Evolutionary conservation across 2,113 vertebrate species (phyloP).

Genomic region (Thamnophis sirtalis): DNA sequence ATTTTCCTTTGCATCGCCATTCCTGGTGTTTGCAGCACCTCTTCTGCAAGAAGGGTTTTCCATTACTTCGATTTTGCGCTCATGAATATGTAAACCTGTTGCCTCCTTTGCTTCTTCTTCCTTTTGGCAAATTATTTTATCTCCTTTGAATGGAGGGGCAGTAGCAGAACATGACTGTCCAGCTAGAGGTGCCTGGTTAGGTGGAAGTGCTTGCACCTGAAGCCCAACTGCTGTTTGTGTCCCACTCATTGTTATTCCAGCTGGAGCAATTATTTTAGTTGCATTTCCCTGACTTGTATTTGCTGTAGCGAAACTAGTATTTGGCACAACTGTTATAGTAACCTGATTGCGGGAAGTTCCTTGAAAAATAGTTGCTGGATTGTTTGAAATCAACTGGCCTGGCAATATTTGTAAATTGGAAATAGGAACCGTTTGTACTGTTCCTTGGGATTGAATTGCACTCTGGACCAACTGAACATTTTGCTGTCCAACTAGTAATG

Average conservation of each 20-base stretch:
- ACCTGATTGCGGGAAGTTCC: constrained; percentile 90
- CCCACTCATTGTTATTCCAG: constrained; percentile 75
- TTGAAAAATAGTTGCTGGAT: constrained; percentile 90
- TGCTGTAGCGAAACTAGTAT: constrained; percentile 90
- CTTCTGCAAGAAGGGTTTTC: constrained; percentile 92
- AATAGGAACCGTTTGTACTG: constrained; percentile 91
- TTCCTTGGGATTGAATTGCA: constrained; percentile 79
- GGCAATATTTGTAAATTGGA: constrained; percentile 86
- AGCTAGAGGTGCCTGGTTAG: constrained; percentile 75
- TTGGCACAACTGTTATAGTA: constrained; percentile 98
- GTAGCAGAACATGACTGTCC: constrained; percentile 78
- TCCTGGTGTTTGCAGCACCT: constrained; percentile 86
- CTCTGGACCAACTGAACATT: constrained; percentile 93
- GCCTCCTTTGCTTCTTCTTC: constrained; percentile 99
- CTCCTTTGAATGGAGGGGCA: constrained; percentile 89
- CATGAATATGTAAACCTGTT: constrained; percentile 95
- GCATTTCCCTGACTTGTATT: constrained; percentile 87
- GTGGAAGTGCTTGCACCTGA: constrained; percentile 78
- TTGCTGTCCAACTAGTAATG: constrained; percentile 83
- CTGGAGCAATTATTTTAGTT: constrained; percentile 78
- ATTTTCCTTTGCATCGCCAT: constrained; percentile 84
- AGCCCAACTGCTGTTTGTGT: constrained; percentile 80
- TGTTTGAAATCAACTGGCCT: constrained; percentile 91
- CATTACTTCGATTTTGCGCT: constrained; percentile 98
- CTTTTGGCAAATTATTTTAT: constrained; percentile 99